phyloP scores from a whole-genome alignment of 2,888 invertebrate species.

The Serripes groenlandicus region DNA sequence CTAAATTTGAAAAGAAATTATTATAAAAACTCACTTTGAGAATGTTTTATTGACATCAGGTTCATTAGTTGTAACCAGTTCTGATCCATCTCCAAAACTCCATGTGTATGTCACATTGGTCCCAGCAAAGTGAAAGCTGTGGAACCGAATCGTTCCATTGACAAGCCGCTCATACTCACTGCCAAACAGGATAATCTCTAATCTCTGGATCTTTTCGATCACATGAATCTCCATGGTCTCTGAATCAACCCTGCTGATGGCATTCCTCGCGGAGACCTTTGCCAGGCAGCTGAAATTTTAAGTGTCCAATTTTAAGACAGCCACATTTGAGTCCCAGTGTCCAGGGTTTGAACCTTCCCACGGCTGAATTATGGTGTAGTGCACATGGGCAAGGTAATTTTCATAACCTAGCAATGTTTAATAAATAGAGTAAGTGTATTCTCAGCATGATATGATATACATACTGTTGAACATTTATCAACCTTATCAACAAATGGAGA shows the following conservation, averaged over 20 bases:
- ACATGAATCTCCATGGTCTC: slow-evolving; percentile 74
- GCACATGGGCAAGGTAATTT: no score
- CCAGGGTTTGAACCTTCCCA: no score
- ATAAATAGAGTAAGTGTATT: no score
- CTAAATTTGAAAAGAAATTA: no score
- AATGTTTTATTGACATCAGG: slow-evolving; percentile 62
- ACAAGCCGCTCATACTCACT: slow-evolving; percentile 70
- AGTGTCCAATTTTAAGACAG: no score
- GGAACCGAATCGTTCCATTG: slow-evolving; percentile 73
- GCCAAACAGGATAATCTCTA: slow-evolving; percentile 63
- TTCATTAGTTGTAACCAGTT: slow-evolving; percentile 44
- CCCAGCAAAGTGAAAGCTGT: slow-evolving; percentile 78
- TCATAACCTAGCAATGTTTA: no score
- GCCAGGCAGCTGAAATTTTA: slow-evolving; percentile 78
- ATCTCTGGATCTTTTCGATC: slow-evolving; percentile 68
- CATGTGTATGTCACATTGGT: slow-evolving; percentile 82
- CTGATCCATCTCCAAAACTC: slow-evolving; percentile 84
- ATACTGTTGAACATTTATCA: no score
- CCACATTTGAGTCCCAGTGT: no score
- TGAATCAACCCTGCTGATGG: slow-evolving; percentile 78
- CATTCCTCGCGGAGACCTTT: slow-evolving; percentile 80
- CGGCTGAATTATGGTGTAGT: no score
- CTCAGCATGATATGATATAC: no score
- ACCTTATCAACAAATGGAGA: no score
- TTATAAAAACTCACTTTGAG: slow-evolving; percentile 74